A percentile compares a stretch with the other conserved stretches of the same genome.
These are phyloP conservation scores for Triplophysa siluroides DNA, from an alignment of 2,113 vertebrate genomes.

Conservation along the genomic window DNA sequence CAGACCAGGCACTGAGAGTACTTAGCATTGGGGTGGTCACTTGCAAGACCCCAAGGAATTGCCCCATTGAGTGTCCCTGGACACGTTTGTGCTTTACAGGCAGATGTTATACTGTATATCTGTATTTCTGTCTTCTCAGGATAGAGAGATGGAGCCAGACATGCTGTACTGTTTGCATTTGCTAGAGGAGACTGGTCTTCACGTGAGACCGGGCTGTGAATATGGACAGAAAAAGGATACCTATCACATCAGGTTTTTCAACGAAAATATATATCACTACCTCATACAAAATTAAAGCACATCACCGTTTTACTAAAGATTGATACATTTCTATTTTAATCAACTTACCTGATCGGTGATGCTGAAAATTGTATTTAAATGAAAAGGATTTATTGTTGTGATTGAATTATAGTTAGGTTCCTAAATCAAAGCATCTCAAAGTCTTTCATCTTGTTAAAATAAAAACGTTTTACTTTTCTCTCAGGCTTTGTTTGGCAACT, in stretches of 20 bases:
- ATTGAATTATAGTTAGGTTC: not conserved
- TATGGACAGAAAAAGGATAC: conserved; percentile 63
- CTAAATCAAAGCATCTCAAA: not conserved
- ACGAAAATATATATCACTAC: not conserved
- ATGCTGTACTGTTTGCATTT: conserved; percentile 66
- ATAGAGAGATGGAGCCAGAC: conserved; percentile 64
- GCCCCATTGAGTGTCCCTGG: not conserved
- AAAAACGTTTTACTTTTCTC: not conserved
- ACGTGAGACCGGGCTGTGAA: conserved; percentile 59
- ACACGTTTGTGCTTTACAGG: too few species aligned
- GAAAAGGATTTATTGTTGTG: too few species aligned
- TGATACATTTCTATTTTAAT: not conserved
- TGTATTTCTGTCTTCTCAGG: conserved; percentile 54
- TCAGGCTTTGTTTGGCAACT: conserved; percentile 59
- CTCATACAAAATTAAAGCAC: not conserved
- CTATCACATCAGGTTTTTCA: conserved; percentile 70
- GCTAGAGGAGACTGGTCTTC: conserved; percentile 68
- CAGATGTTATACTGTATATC: too few species aligned
- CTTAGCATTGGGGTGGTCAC: too few species aligned
- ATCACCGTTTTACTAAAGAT: not conserved
- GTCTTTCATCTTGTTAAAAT: too few species aligned
- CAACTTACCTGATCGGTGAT: not conserved
- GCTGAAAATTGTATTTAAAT: not conserved
- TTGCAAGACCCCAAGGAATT: not conserved
- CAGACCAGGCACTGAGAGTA: too few species aligned